Conservation (phyloP, 1,140 invertebrate genomes). For the Neodiprion lecontei region DNA sequence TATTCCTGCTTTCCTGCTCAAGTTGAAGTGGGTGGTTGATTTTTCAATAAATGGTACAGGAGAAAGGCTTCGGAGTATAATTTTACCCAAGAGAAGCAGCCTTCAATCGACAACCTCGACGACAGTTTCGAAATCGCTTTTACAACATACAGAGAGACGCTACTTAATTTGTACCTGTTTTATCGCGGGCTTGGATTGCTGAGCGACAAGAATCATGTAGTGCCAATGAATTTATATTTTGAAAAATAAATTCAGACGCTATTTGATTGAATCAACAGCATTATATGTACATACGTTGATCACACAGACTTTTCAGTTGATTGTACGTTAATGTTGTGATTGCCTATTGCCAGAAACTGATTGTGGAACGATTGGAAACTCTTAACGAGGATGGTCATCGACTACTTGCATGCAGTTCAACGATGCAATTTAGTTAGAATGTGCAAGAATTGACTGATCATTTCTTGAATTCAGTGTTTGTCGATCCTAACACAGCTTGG, state of each 20-base stretch:
- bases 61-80: slow-evolving; percentile 14
- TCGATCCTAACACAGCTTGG: slow-evolving; percentile 19
- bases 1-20: slow-evolving; percentile 17
- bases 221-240: neutral
- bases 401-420: slow-evolving; percentile 12
- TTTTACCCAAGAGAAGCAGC: neutral
- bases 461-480: slow-evolving; percentile 12
- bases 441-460: slow-evolving; percentile 21
- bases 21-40: slow-evolving; percentile 12
- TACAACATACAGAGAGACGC: slow-evolving; percentile 12
- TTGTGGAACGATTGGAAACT: slow-evolving; percentile 21
- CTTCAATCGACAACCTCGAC: neutral
- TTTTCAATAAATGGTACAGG: slow-evolving; percentile 25
- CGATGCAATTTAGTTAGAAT: slow-evolving; percentile 16
- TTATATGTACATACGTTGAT: too few relatives aligned
- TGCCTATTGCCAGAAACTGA: slow-evolving; percentile 12
- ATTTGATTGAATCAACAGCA: neutral
- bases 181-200: slow-evolving; percentile 19
- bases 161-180: slow-evolving; percentile 23
- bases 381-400: slow-evolving; percentile 7
- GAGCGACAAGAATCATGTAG: slow-evolving; percentile 13
- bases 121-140: slow-evolving; percentile 11
- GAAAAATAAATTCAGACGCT: neutral
- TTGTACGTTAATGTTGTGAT: slow-evolving; percentile 4
- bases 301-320: too few relatives aligned